Conservation (phyloP, 2,113 vertebrate species). For the Dromas ardeola region DNA sequence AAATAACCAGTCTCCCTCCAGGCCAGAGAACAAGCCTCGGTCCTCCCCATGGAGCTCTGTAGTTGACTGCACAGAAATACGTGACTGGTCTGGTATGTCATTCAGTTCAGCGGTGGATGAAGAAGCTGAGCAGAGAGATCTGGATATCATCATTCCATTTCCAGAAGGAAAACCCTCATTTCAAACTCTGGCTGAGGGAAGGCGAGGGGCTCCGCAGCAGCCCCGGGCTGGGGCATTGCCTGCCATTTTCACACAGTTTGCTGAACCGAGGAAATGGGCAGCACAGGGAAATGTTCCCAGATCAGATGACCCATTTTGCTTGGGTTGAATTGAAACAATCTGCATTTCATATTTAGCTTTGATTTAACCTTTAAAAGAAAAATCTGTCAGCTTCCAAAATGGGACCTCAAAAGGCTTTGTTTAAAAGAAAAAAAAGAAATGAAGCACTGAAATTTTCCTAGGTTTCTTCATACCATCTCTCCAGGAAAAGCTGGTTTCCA, state of each 20-base stretch:
- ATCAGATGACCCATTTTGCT: neutral
- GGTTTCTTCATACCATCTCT: neutral
- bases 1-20: neutral
- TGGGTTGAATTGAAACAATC: neutral
- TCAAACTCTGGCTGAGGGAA: neutral
- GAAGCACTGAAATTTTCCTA: neutral
- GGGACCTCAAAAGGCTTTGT: neutral
- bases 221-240: neutral
- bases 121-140: neutral
- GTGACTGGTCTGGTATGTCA: neutral
- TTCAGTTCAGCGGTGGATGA: neutral
- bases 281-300: neutral
- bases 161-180: neutral
- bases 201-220: neutral
- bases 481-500: neutral
- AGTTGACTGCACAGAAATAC: neutral
- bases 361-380: constrained; percentile 6
- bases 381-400: neutral
- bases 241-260: neutral
- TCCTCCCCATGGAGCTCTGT: neutral
- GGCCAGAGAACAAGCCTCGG: neutral
- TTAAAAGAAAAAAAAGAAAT: neutral
- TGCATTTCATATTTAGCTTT: neutral
- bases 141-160: neutral
- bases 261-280: neutral